Evolutionary conservation across 2,888 invertebrate genomes (phyloP), one percentile per base, ranked within the genome.

Genomic region (Lobophora halterata): DNA sequence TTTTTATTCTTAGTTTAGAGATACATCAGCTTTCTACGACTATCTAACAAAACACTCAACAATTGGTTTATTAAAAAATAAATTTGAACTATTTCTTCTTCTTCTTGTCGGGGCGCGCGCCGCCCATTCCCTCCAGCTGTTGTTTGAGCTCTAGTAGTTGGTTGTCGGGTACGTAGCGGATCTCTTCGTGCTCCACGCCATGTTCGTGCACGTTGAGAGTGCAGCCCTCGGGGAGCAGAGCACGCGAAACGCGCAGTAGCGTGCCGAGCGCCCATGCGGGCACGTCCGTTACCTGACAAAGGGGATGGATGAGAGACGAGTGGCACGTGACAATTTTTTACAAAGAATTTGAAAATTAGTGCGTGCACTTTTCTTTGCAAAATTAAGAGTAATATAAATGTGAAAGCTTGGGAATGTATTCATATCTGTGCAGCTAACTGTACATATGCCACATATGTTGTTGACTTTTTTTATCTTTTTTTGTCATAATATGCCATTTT

Each of bases 111-210:
- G 64, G 59, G 11, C 78, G 80, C 9, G 89, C 81, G 17, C 90
- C 90, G 21, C 90, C 89, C 79, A 95, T 87, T 11, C 89, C 91
- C 20, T 92, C 91, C 5, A 97, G 80, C 71, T 95, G 92, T 20
- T 90, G 83, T 71, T 95, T 93, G 1, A 97, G 88, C 1, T 92
- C 91, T 1, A 92, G 59, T 1, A 97, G 85, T 65, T 95, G 93
- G 56, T 91, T 91, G 76, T 97, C 97, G 1, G 97, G 97, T 32
- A 98, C 91, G 76, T 94, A 97, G 3, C 86, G 74, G 2, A 91
- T 79, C 61, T 94, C 92, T 35, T 94, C 93, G 51, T 93, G 90
- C 18, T 91, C 91, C 0, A 89, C 79, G 25, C 89, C 80, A 60
- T 93, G 94, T 46, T 91, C 89, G 33, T 92, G 90, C 3, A 97